These are phyloP conservation scores for Andricus quercusramuli DNA, from an alignment of 2,888 invertebrate species.

Conservation along the genomic window DNA sequence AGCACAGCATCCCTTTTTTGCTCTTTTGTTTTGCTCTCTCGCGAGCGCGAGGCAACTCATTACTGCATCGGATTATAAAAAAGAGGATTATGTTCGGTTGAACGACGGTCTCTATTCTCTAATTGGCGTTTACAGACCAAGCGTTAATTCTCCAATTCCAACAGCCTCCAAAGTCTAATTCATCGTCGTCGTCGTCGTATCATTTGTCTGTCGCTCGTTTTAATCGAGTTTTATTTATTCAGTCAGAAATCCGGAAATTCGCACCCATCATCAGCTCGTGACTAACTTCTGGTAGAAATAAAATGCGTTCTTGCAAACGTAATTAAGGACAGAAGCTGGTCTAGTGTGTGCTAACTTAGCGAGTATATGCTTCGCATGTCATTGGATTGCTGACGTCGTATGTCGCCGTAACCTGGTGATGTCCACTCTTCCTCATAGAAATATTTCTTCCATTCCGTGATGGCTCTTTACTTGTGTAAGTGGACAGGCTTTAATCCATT, in stretches of 20 bases:
- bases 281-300: neutral
- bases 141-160: neutral
- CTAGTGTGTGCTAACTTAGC: neutral
- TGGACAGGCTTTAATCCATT: constrained; percentile 35
- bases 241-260: neutral
- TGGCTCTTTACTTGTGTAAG: constrained; percentile 11
- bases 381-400: constrained; percentile 28
- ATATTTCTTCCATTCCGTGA: constrained; percentile 36
- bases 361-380: constrained; percentile 24
- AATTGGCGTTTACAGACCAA: constrained; percentile 3
- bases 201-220: neutral
- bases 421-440: constrained; percentile 19
- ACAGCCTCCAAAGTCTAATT: neutral
- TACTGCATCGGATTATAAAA: constrained; percentile 25
- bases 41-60: constrained; percentile 29
- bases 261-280: neutral
- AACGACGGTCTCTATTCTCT: constrained; percentile 19
- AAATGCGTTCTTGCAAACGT: neutral
- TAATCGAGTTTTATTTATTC: neutral
- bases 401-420: constrained; percentile 2
- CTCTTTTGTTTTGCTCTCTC: constrained; percentile 32
- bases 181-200: neutral
- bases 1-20: constrained; percentile 34
- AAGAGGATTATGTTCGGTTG: constrained; percentile 18
- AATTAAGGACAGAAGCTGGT: neutral